A percentile compares a stretch with the other conserved stretches of the same genome.
Conservation (phyloP, 2,888 invertebrate genomes). For the Furcula furcula region DNA sequence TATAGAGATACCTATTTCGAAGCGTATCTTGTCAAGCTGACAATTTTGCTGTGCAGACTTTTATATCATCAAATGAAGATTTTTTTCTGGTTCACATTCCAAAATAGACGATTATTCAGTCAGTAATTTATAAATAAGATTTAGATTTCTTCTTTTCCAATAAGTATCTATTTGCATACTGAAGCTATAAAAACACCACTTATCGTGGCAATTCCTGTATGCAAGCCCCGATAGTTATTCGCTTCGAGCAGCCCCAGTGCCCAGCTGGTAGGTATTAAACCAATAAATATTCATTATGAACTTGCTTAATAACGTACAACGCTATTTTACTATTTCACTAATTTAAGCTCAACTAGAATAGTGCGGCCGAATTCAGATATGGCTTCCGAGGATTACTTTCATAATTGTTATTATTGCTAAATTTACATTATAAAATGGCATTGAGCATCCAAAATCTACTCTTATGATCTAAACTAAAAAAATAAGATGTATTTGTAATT, state of each 20-base stretch:
- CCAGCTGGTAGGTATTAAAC: constrained; percentile 74
- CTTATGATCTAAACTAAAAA: too few species aligned
- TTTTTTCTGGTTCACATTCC: too few species aligned
- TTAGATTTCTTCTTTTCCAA: too few species aligned
- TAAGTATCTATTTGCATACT: constrained; percentile 3
- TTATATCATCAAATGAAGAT: too few species aligned
- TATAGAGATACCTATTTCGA: too few species aligned
- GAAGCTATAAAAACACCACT: constrained; percentile 48
- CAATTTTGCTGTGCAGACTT: too few species aligned
- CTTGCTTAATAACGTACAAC: constrained; percentile 73
- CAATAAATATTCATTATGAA: constrained; percentile 80
- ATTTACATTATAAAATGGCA: too few species aligned
- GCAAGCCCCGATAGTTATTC: constrained; percentile 59
- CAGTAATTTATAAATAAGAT: too few species aligned
- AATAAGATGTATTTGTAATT: too few species aligned
- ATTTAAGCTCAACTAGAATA: constrained; percentile 61
- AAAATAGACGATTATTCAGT: too few species aligned
- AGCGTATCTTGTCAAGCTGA: too few species aligned
- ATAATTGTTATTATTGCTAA: constrained; percentile 28
- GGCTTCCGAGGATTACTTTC: constrained; percentile 24
- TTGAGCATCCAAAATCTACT: too few species aligned
- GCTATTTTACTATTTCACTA: constrained; percentile 71
- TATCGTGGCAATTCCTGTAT: constrained; percentile 57
- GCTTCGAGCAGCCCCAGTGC: constrained; percentile 35
- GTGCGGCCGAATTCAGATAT: constrained; percentile 33